phyloP scores from a whole-genome alignment of 1,140 invertebrate species.

The Saccostrea echinata region DNA sequence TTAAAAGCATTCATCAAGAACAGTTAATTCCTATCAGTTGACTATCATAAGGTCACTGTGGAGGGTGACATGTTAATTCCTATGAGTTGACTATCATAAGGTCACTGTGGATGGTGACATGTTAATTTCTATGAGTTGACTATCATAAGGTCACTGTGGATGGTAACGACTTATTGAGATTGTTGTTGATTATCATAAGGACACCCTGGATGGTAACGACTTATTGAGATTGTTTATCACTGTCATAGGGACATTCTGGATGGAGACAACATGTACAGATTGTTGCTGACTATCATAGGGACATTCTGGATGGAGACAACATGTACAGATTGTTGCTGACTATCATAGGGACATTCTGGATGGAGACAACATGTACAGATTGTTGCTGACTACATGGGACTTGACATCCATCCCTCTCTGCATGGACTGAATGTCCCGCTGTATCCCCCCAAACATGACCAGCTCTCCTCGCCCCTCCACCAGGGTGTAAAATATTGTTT shows the following conservation, averaged over 20 bases:
- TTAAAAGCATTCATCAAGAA: too few relatives aligned
- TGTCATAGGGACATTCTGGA: too few relatives aligned
- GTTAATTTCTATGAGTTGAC: not conserved
- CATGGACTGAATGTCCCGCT: slow-evolving; percentile 71
- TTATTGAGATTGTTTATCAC: too few relatives aligned
- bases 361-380: slow-evolving; percentile 63
- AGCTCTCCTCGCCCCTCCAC: slow-evolving; percentile 94
- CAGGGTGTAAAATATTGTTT: slow-evolving; percentile 93
- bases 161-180: too few relatives aligned
- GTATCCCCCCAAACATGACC: slow-evolving; percentile 95
- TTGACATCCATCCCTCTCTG: slow-evolving; percentile 68
- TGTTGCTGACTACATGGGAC: slow-evolving; percentile 70
- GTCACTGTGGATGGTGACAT: not conserved
- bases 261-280: not conserved
- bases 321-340: not conserved
- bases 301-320: not conserved
- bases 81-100: not conserved
- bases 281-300: not conserved
- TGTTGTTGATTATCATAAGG: too few relatives aligned
- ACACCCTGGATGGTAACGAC: too few relatives aligned
- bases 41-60: too few relatives aligned
- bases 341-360: slow-evolving; percentile 21
- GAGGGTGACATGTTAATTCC: too few relatives aligned
- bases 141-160: not conserved
- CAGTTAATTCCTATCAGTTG: too few relatives aligned